These are phyloP conservation scores for Agrotis puta DNA, from an alignment of 2,888 invertebrate species.

Conservation along the genomic window DNA sequence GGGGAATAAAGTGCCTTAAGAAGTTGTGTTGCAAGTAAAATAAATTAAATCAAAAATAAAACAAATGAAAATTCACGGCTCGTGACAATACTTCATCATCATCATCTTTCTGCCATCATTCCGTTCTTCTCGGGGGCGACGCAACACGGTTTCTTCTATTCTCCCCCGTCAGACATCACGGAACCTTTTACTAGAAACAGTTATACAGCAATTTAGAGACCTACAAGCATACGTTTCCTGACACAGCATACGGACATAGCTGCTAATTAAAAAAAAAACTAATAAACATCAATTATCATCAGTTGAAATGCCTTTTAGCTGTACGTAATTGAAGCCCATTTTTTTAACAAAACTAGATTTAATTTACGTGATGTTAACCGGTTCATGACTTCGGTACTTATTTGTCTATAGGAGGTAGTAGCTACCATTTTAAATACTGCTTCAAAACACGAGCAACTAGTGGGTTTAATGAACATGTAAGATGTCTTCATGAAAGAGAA, in stretches of 20 bases:
- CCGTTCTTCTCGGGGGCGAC: no score
- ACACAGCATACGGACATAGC: not conserved
- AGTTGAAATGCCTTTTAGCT: not conserved
- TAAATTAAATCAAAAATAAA: not conserved
- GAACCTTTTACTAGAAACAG: no score
- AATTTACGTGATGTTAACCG: slow-evolving; percentile 10
- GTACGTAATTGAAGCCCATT: not conserved
- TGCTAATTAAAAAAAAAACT: not conserved
- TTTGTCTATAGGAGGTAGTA: not conserved
- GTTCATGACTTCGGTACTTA: slow-evolving; percentile 8
- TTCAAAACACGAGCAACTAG: not conserved
- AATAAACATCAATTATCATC: not conserved
- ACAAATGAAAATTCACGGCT: no score
- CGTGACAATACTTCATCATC: no score
- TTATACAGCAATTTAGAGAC: no score
- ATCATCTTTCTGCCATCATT: no score
- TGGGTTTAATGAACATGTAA: not conserved
- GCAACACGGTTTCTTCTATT: no score
- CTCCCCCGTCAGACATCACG: no score
- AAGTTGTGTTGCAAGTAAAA: not conserved
- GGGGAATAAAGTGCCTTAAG: no score
- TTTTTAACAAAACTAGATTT: slow-evolving; percentile 5
- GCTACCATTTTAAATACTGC: not conserved
- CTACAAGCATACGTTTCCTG: no score
- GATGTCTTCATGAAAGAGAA: not conserved